These are phyloP conservation scores for Micrasema minimum DNA, from an alignment of 1,140 invertebrate genomes.

Conservation along the genomic window DNA sequence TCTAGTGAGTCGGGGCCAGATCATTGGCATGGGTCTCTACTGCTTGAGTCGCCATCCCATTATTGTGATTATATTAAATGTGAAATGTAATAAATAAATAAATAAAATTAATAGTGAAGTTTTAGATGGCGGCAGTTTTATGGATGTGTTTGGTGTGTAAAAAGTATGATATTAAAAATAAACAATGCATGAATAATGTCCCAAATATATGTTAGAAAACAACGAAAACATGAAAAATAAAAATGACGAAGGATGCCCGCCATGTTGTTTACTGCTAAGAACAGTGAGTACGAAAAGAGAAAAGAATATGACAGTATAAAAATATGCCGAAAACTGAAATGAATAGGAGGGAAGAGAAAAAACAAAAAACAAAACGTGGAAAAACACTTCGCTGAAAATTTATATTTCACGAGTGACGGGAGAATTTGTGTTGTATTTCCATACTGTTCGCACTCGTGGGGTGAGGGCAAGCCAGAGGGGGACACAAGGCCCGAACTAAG, in stretches of 20 bases:
- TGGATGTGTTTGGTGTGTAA: too few species aligned
- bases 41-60: too few species aligned
- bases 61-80: too few species aligned
- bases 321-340: constrained; percentile 43
- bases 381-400: constrained; percentile 45
- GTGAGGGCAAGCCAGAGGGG: background rate
- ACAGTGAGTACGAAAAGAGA: constrained; percentile 25
- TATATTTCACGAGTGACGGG: constrained; percentile 46
- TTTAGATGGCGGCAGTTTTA: too few species aligned
- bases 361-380: constrained; percentile 42
- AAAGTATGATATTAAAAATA: too few species aligned
- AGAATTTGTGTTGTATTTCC: constrained; percentile 26
- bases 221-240: too few species aligned
- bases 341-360: constrained; percentile 43
- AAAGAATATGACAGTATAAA: constrained; percentile 41
- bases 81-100: too few species aligned
- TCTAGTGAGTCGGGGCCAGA: too few species aligned
- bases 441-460: background rate
- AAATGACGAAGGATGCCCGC: constrained; percentile 3
- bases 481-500: background rate
- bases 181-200: too few species aligned
- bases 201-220: too few species aligned
- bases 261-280: constrained; percentile 7
- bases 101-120: too few species aligned
- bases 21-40: too few species aligned